These are phyloP conservation scores for Bagarius yarrelli DNA, from an alignment of 2,113 vertebrate species.

Conservation along the genomic window DNA sequence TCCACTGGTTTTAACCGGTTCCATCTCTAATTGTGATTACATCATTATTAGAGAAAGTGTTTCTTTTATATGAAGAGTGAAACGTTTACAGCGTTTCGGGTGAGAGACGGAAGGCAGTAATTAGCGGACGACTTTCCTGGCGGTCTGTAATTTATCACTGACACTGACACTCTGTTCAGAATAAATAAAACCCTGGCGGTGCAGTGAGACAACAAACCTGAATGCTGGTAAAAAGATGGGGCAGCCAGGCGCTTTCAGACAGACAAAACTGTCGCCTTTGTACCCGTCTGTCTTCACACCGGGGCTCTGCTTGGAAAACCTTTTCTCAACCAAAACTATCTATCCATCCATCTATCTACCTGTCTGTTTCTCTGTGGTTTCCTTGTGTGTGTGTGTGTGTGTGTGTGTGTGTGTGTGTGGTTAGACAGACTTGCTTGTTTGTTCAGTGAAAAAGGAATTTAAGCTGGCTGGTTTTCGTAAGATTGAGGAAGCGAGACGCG, in stretches of 20 bases:
- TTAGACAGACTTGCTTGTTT: conserved; percentile 50
- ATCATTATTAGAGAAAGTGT: background rate
- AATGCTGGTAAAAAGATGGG: background rate
- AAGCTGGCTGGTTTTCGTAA: conserved; percentile 46
- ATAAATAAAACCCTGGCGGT: conserved; percentile 7
- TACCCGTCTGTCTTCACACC: background rate
- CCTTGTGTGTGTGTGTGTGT: conserved; percentile 39
- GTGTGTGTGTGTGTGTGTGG: conserved; percentile 22
- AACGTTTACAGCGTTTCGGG: background rate
- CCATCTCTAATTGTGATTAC: background rate
- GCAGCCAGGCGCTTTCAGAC: conserved; percentile 1
- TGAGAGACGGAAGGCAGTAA: background rate
- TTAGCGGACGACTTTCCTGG: background rate
- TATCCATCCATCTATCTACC: background rate
- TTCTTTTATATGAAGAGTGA: background rate
- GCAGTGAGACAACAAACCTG: background rate
- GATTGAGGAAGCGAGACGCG: conserved; percentile 34
- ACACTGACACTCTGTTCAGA: background rate
- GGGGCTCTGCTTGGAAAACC: conserved; percentile 3
- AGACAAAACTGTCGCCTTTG: background rate
- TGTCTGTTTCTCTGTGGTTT: conserved; percentile 36
- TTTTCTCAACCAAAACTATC: background rate
- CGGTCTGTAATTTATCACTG: conserved; percentile 26
- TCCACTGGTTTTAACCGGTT: background rate
- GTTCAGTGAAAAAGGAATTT: background rate